A percentile compares a stretch with the other conserved stretches of the same genome.
Evolutionary conservation across 1,140 invertebrate genomes (phyloP).

Genomic region (Bombus cullumanus): DNA sequence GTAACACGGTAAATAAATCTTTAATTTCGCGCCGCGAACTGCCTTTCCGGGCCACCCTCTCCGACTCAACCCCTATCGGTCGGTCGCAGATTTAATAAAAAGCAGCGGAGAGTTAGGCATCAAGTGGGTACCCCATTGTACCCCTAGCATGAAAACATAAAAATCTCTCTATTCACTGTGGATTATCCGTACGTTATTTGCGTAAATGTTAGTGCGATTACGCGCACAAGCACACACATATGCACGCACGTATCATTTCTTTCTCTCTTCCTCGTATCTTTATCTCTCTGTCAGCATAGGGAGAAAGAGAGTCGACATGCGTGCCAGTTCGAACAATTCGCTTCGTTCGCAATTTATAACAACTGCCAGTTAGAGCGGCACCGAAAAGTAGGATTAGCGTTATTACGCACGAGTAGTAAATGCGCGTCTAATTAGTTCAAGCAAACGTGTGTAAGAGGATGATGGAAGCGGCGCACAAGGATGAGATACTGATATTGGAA

Average conservation of each 20-base stretch:
- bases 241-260: not conserved
- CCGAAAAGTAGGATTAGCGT: conserved; percentile 74
- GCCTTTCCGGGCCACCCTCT: conserved; percentile 27
- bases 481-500: conserved; percentile 40
- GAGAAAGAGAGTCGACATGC: conserved; percentile 43
- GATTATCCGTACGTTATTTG: conserved; percentile 76
- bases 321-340: conserved; percentile 50
- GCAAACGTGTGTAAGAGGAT: conserved; percentile 41
- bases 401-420: conserved; percentile 70
- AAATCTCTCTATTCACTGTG: conserved; percentile 82
- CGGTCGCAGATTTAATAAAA: conserved; percentile 81
- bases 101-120: conserved; percentile 79
- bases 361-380: conserved; percentile 60
- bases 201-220: conserved; percentile 66
- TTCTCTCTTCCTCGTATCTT: conserved; percentile 5
- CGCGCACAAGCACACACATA: conserved; percentile 15
- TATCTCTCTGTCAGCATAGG: not conserved
- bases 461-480: not conserved
- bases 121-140: conserved; percentile 81
- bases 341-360: conserved; percentile 51
- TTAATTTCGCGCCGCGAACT: conserved; percentile 74
- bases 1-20: conserved; percentile 76
- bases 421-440: conserved; percentile 74
- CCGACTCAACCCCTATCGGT: conserved; percentile 55
- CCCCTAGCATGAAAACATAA: conserved; percentile 81